Evolutionary conservation across 2,113 vertebrate genomes (phyloP).

Genomic region (Romanogobio albipinnatus): DNA sequence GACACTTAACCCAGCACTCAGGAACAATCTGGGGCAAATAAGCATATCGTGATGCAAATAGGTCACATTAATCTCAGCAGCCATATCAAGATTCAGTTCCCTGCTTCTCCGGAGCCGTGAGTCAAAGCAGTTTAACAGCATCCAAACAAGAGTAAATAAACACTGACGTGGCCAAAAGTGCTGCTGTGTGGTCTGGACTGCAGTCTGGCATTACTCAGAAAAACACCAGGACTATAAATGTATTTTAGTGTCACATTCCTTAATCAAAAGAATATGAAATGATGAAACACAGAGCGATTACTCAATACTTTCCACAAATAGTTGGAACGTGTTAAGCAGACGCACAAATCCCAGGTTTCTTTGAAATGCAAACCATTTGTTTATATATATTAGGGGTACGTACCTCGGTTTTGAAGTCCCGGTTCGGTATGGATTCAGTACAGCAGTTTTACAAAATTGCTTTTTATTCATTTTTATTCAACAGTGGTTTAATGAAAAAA

Average conservation of each 20-base stretch:
- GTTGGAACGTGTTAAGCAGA: background rate
- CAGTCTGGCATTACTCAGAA: background rate
- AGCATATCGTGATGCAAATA: constrained; percentile 50
- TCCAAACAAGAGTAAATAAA: constrained; percentile 36
- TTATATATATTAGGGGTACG: too few relatives aligned
- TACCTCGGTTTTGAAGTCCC: too few relatives aligned
- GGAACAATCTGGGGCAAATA: constrained; percentile 54
- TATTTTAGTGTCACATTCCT: background rate
- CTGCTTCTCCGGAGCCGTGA: constrained; percentile 1
- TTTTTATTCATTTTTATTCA: too few relatives aligned
- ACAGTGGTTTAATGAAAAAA: too few relatives aligned
- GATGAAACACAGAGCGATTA: background rate
- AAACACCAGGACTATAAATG: background rate
- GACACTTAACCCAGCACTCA: constrained; percentile 31
- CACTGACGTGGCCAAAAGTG: background rate
- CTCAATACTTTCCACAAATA: background rate
- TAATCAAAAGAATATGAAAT: background rate
- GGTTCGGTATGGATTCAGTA: too few relatives aligned
- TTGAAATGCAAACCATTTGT: background rate
- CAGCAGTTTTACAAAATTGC: too few relatives aligned
- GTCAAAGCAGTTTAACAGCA: constrained; percentile 50
- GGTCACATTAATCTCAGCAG: constrained; percentile 42
- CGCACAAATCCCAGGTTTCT: background rate
- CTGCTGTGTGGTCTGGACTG: constrained; percentile 7
- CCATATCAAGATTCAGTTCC: background rate